Conservation (phyloP, 1,140 invertebrate genomes). For the Carcinoscorpius rotundicauda region DNA sequence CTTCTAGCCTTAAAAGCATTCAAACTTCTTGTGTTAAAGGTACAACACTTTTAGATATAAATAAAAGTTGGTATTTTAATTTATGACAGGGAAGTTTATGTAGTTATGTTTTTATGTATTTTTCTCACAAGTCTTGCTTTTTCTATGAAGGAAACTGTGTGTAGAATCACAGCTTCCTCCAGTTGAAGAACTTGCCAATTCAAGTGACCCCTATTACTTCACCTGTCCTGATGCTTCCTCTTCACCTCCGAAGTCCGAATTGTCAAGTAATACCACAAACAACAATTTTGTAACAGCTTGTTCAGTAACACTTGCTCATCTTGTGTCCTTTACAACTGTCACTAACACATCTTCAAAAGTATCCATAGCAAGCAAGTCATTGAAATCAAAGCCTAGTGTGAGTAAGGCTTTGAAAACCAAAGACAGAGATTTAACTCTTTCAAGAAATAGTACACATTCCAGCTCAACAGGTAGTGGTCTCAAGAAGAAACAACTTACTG, state of each 20-base stretch:
- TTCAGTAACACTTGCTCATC: background rate
- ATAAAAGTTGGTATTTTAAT: too few relatives aligned
- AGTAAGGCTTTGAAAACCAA: too few relatives aligned
- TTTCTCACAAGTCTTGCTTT: background rate
- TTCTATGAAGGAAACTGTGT: background rate
- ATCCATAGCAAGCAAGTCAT: background rate
- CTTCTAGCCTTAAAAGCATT: too few relatives aligned
- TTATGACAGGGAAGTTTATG: too few relatives aligned
- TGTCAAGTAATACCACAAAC: background rate
- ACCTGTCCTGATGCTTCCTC: background rate
- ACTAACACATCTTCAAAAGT: constrained; percentile 1
- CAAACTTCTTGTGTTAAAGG: too few relatives aligned
- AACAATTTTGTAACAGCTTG: background rate
- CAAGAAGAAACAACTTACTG: too few relatives aligned
- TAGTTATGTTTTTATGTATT: too few relatives aligned
- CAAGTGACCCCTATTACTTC: constrained; percentile 1
- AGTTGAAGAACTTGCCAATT: background rate
- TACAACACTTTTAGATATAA: too few relatives aligned
- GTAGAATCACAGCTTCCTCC: background rate
- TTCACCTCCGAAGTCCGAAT: background rate
- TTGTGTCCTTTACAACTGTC: background rate
- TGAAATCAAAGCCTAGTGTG: too few relatives aligned
- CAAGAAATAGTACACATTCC: too few relatives aligned
- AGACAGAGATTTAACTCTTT: too few relatives aligned
- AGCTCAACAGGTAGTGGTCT: too few relatives aligned